Base-by-base conservation (phyloP, 2,888 invertebrate genomes). In the Cheilosia vernalis region DNA sequence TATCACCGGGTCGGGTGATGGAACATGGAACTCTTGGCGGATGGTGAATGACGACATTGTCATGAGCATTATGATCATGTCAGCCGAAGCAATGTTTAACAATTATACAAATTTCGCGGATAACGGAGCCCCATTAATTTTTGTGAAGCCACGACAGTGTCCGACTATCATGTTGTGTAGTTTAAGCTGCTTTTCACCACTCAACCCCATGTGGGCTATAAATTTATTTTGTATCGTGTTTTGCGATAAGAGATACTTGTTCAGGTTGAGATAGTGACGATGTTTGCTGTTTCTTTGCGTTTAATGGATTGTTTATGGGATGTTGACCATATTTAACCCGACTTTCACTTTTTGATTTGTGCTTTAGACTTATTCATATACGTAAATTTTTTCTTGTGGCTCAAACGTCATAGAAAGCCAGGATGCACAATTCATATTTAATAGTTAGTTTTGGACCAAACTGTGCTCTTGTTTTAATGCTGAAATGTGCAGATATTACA, bases 331-430 rank as follows among this genome's bases (percentile, higher is more conserved):
- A 56, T 69, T 56, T 21, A n/a, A 44, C 5, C 2, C 7, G 33
- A 69, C 69, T 69, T 69, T 69, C 56, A 69, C 69, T 55, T 53
- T n/a, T 40, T 56, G n/a, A n/a, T n/a, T n/a, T n/a, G n/a, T 30
- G 56, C 69, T 55, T 42, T n/a, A 44, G 44, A 42, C 42, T 15
- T 42, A 27, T 27, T 27, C 6, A 24, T 3, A 24, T 3, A 24
- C 3, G 2, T 2, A 3, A 24, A 24, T 24, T 24, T 2, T 24
- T 24, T 24, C 2, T 24, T 24, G 24, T 24, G 24, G 24, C 2
- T 24, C 2, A 24, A 24, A 24, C 24, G 24, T 3, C 2, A 24
- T 2, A 24, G 3, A 24, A 3, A 24, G 24, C 24, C 24, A 2
- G 24, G 3, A 24, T 21, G 21, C 21, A 21, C 21, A 21, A 21